A percentile compares a stretch with the other conserved stretches of the same genome.
phyloP scores from a whole-genome alignment of 2,797 vertebrate species.

The Sternarchorhynchus goeldii region DNA sequence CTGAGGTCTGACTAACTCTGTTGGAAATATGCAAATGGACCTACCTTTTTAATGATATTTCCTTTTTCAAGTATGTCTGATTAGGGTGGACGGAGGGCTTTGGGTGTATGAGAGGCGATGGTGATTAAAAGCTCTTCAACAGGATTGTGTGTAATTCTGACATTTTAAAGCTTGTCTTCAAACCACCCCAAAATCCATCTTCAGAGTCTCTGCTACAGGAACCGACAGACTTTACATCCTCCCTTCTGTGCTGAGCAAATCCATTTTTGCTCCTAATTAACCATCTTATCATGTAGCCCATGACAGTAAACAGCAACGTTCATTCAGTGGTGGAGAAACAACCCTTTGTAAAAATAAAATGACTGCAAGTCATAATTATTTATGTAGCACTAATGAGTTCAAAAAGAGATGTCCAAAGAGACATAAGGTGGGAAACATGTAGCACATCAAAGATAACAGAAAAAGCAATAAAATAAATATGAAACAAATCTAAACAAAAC shows the following conservation, averaged over 20 bases:
- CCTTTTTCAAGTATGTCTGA: conserved; percentile 56
- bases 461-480: conserved; percentile 37
- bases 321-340: conserved; percentile 59
- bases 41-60: conserved; percentile 53
- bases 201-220: conserved; percentile 71
- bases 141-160: conserved; percentile 58
- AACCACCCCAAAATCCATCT: conserved; percentile 70
- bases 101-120: neutral
- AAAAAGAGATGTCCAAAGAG: conserved; percentile 52
- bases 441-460: conserved; percentile 37
- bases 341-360: conserved; percentile 66
- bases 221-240: conserved; percentile 73
- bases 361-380: conserved; percentile 69
- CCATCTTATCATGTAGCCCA: conserved; percentile 71
- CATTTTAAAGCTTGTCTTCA: conserved; percentile 66
- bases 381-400: conserved; percentile 64
- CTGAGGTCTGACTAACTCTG: conserved; percentile 37
- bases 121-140: conserved; percentile 66
- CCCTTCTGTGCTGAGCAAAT: conserved; percentile 73
- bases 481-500: conserved; percentile 3
- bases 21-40: conserved; percentile 58
- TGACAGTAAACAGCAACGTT: conserved; percentile 74
- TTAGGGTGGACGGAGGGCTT: conserved; percentile 31
- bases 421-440: conserved; percentile 21
- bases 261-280: conserved; percentile 78